phyloP scores from a whole-genome alignment of 1,140 invertebrate species.

The Drosophila punjabiensis region DNA sequence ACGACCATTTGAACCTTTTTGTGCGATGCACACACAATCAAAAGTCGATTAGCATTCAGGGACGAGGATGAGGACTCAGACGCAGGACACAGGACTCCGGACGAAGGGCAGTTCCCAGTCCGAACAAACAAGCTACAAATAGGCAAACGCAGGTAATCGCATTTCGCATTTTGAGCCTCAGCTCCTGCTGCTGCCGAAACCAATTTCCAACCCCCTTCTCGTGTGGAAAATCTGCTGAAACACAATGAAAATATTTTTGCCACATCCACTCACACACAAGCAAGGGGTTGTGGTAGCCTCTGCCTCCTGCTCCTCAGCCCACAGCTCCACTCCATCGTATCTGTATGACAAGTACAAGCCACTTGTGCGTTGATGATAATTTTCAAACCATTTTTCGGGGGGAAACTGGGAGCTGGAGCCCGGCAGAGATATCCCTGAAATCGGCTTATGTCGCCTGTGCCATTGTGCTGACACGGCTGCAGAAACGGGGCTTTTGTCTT shows the following conservation, averaged over 20 bases:
- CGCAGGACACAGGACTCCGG: not conserved
- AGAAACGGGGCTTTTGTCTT: constrained; percentile 42
- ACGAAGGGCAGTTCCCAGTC: constrained; percentile 32
- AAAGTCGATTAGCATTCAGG: constrained; percentile 81
- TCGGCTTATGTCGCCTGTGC: constrained; percentile 78
- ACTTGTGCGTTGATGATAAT: constrained; percentile 83
- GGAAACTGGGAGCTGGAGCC: constrained; percentile 27
- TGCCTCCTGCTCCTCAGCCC: not conserved
- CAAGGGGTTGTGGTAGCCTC: constrained; percentile 4
- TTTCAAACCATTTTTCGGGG: constrained; percentile 66
- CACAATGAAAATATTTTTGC: constrained; percentile 83
- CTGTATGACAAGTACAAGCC: constrained; percentile 78
- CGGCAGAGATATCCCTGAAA: constrained; percentile 73
- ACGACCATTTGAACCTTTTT: constrained; percentile 75
- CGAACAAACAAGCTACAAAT: constrained; percentile 71
- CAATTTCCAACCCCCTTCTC: constrained; percentile 72
- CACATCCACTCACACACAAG: constrained; percentile 22
- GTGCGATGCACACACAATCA: constrained; percentile 67
- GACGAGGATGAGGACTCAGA: not conserved
- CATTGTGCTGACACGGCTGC: constrained; percentile 80
- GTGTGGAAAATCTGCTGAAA: constrained; percentile 81
- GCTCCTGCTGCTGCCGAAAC: constrained; percentile 39
- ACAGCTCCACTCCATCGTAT: constrained; percentile 1
- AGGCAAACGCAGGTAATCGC: constrained; percentile 83
- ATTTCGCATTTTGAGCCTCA: constrained; percentile 57